A percentile compares a stretch with the other conserved stretches of the same genome.
phyloP scores from a whole-genome alignment of 2,113 vertebrate genomes.

The Neodontobutis hainanensis region DNA sequence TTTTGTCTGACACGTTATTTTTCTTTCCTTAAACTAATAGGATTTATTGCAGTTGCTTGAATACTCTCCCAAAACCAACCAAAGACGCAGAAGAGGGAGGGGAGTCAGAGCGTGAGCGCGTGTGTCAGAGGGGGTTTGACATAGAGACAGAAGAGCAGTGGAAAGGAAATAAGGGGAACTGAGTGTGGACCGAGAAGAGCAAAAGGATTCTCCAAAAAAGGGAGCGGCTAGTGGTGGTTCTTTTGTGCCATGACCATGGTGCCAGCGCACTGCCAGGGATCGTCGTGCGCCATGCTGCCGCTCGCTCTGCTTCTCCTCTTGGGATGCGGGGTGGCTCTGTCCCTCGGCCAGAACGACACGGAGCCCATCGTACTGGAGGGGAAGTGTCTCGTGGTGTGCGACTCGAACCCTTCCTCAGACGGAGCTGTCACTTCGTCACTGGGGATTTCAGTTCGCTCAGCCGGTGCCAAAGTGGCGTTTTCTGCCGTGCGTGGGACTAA shows the following conservation, averaged over 20 bases:
- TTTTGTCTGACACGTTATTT: slow-evolving; percentile 24
- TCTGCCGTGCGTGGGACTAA: slow-evolving; percentile 95
- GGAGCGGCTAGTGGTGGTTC: slow-evolving; percentile 42
- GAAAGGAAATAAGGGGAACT: slow-evolving; percentile 70
- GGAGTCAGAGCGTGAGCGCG: slow-evolving; percentile 61
- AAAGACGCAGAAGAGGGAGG: slow-evolving; percentile 70
- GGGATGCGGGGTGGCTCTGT: slow-evolving; percentile 78
- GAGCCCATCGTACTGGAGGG: slow-evolving; percentile 98
- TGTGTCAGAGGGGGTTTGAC: slow-evolving; percentile 69
- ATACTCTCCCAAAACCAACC: slow-evolving; percentile 66
- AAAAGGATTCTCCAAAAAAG: slow-evolving; percentile 7
- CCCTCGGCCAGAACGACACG: slow-evolving; percentile 93
- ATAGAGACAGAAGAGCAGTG: slow-evolving; percentile 67
- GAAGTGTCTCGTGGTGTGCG: slow-evolving; percentile 97
- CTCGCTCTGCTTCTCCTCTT: slow-evolving; percentile 81
- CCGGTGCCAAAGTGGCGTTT: slow-evolving; percentile 96
- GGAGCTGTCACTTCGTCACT: slow-evolving; percentile 95
- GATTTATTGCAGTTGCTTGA: slow-evolving; percentile 68
- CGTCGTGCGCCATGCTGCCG: slow-evolving; percentile 79
- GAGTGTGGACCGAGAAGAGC: slow-evolving; percentile 75
- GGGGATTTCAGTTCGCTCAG: slow-evolving; percentile 95
- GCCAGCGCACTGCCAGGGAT: slow-evolving; percentile 77
- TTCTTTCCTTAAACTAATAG: slow-evolving; percentile 64
- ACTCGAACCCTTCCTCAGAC: slow-evolving; percentile 96
- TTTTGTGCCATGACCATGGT: slow-evolving; percentile 71